A percentile compares a stretch with the other conserved stretches of the same genome.
Conservation (phyloP, 2,888 invertebrate species). For the Autographa pulchrina region DNA sequence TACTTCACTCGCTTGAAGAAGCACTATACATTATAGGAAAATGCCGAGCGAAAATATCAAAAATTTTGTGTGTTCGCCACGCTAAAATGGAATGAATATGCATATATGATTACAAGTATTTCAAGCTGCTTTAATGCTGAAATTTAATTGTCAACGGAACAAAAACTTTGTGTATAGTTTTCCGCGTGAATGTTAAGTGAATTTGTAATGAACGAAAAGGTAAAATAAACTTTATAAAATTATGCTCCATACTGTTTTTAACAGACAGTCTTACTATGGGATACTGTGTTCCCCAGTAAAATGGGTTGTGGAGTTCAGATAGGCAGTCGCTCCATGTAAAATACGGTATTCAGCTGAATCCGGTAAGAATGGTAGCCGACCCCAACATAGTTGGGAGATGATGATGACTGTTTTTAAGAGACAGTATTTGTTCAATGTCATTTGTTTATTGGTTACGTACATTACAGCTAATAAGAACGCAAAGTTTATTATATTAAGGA, state of each 20-base stretch:
- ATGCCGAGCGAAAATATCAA: slow-evolving; percentile 68
- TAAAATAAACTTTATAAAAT: slow-evolving; percentile 31
- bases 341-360: too few species aligned
- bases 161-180: slow-evolving; percentile 55
- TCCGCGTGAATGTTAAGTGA: slow-evolving; percentile 41
- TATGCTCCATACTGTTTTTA: not conserved
- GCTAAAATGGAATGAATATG: slow-evolving; percentile 70
- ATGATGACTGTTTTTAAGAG: not conserved
- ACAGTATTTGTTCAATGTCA: too few species aligned
- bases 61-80: slow-evolving; percentile 63
- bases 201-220: slow-evolving; percentile 48
- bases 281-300: too few species aligned
- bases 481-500: too few species aligned
- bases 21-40: slow-evolving; percentile 80
- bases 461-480: too few species aligned
- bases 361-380: too few species aligned
- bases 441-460: too few species aligned
- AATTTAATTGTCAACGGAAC: slow-evolving; percentile 54
- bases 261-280: too few species aligned
- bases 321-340: too few species aligned
- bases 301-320: too few species aligned
- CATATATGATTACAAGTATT: slow-evolving; percentile 63
- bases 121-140: slow-evolving; percentile 59
- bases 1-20: slow-evolving; percentile 82
- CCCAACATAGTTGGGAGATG: too few species aligned